phyloP scores from a whole-genome alignment of 2,797 vertebrate species.

The Gambusia yucatana region DNA sequence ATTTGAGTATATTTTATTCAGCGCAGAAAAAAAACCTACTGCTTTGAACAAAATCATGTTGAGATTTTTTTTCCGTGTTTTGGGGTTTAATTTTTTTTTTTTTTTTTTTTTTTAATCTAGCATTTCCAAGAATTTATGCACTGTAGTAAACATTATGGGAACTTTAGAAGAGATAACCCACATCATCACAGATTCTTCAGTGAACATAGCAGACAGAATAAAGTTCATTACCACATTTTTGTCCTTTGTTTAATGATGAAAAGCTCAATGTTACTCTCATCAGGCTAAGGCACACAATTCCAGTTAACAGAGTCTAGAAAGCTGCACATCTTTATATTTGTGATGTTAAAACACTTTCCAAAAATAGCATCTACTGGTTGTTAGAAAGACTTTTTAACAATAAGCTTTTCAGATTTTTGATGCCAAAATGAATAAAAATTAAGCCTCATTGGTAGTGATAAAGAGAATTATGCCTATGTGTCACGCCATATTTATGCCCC shows the following conservation, averaged over 20 bases:
- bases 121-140: background rate
- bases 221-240: background rate
- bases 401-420: background rate
- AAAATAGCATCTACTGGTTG: background rate
- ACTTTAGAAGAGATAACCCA: background rate
- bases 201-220: background rate
- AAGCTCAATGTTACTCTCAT: background rate
- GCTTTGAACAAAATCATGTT: background rate
- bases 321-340: background rate
- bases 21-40: background rate
- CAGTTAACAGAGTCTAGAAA: background rate
- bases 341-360: background rate
- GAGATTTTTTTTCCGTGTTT: background rate
- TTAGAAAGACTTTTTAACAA: background rate
- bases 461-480: background rate
- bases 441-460: background rate
- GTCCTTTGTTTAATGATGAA: background rate
- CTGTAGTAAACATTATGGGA: background rate
- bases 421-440: background rate
- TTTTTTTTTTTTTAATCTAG: background rate
- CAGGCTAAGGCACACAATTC: background rate
- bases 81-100: background rate
- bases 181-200: background rate
- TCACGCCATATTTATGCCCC: background rate
- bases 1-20: background rate